A percentile compares a stretch with the other conserved stretches of the same genome.
These are phyloP conservation scores for Drosophila ezoana DNA, from an alignment of 2,888 invertebrate species.

Conservation along the genomic window DNA sequence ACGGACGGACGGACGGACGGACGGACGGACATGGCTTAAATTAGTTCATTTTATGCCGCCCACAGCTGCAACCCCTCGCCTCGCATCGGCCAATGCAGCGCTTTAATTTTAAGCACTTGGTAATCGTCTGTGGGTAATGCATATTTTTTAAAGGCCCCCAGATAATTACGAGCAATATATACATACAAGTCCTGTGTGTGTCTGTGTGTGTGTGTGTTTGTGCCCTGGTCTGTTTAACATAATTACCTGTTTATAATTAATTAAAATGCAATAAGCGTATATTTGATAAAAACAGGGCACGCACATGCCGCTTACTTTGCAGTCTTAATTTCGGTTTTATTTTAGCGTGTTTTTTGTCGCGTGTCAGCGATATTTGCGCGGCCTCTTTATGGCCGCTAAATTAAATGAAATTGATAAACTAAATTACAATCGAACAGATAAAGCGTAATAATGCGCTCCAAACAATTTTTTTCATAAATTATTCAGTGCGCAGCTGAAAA, in stretches of 20 bases:
- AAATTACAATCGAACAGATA: conserved; percentile 65
- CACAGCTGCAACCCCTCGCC: not conserved
- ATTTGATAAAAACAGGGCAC: conserved; percentile 73
- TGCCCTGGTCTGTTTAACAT: conserved; percentile 70
- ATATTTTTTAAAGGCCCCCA: conserved; percentile 16
- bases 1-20: conserved; percentile 27
- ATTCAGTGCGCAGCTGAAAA: conserved; percentile 41
- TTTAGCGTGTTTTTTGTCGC: conserved; percentile 25
- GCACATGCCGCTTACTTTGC: conserved; percentile 69
- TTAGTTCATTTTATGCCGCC: conserved; percentile 44
- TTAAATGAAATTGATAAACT: conserved; percentile 71
- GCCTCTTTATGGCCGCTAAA: conserved; percentile 31
- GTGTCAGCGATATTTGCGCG: conserved; percentile 50
- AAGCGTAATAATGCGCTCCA: conserved; percentile 49
- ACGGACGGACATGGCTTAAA: conserved; percentile 37
- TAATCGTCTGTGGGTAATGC: conserved; percentile 33
- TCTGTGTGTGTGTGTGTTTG: conserved; percentile 11
- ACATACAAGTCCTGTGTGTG: conserved; percentile 5
- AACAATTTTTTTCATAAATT: conserved; percentile 53
- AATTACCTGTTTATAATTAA: conserved; percentile 82
- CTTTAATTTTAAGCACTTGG: conserved; percentile 42
- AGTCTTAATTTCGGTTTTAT: conserved; percentile 16
- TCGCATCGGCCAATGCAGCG: not conserved
- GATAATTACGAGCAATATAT: conserved; percentile 37
- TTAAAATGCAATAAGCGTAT: conserved; percentile 82